Evolutionary conservation across 92 coral and sea anemone genomes (phyloP), one percentile per base, ranked within the genome.

Genomic region (Montipora capitata): DNA sequence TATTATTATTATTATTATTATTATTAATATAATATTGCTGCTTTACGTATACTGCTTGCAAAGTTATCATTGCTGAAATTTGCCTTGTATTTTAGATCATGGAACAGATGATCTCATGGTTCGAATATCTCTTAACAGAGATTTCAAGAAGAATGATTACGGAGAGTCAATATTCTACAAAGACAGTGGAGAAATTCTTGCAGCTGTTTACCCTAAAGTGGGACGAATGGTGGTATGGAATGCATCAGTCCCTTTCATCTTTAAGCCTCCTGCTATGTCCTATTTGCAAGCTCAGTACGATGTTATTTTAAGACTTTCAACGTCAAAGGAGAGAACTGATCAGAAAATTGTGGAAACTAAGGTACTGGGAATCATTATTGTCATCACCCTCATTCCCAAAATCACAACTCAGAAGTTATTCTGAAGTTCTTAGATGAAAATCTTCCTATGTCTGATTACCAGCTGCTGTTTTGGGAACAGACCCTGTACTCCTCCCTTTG

Each of bases 241-340:
- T 87, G 91, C 94, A 0, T 84, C 96, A 45, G 58, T 97, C 3
- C 94, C 93, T 14, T 94, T 90, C 64, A 69, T 89, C 35, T 92
- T 86, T 85, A 97, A 97, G 78, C 99, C 99, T 7, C 99, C 98
- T 12, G 98, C 98, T 4, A 94, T 97, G 96, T 93, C 96, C 0
- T 95, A 89, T 78, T 61, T 84, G 10, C 98, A 94, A 91, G 93
- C 95, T 3, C 94, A 94, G 56, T 95, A 91, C 88, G 93, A 91
- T 48, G 70, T 97, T 63, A 84, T 95, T n/a, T 38, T 92, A 4
- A 89, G 74, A 80, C 65, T 97, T 10, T 83, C 98, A 9, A 90
- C 93, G n/a, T 90, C 94, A 43, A 86, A 93, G 68, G 94, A 92
- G 39, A 92, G 95, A 64, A 87, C 93, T 69, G 83, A 95, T 8